Base-by-base conservation (phyloP, 2,888 invertebrate species). In the Oscheius myriophilus region DNA sequence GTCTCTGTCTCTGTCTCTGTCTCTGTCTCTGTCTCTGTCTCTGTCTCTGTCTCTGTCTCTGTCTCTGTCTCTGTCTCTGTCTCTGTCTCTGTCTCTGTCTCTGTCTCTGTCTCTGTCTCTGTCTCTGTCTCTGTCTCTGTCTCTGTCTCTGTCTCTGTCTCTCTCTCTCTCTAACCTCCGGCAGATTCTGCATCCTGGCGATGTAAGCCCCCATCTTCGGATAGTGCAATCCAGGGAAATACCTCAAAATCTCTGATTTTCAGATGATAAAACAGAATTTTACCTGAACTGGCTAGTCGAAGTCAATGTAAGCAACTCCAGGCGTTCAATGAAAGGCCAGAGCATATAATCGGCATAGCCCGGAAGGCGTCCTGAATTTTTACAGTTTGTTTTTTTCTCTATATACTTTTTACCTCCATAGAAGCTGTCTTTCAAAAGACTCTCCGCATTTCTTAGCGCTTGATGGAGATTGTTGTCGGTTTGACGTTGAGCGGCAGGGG, bases 161-260 rank as follows among this genome's bases (percentile, higher is more conserved):
- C 52, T 4, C 67, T 39, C 65, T 66, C 43, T 61, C 43, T 53
- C n/a, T n/a, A n/a, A 74, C 76, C 76, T 82, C 82, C 53, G 82
- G 81, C 41, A 72, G 75, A 45, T 69, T 67, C 52, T 80, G 76
- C 82, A 82, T 82, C 59, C 82, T 58, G 9, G 78, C 81, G 42
- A 82, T 81, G 49, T 82, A 82, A 2, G 82, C 78, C 1, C 80
- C 80, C 67, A 82, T 78, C 66, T 76, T 80, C 9, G 81, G 81
- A 62, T 80, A 80, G 43, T 81, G 77, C 14, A 77, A 51, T 14
- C 82, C 81, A 1, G 79, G 79, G 62, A 80, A 80, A 52, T 78
- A 78, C 9, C 74, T 67, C 45, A 71, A 75, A 39, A 12, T 16
- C 9, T n/a, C 7, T 41, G 4, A 7, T 39, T 4, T 18, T 39